Evolutionary conservation across 2,113 vertebrate genomes (phyloP), one percentile per base, ranked within the genome.

Genomic region (Chunga burmeisteri): DNA sequence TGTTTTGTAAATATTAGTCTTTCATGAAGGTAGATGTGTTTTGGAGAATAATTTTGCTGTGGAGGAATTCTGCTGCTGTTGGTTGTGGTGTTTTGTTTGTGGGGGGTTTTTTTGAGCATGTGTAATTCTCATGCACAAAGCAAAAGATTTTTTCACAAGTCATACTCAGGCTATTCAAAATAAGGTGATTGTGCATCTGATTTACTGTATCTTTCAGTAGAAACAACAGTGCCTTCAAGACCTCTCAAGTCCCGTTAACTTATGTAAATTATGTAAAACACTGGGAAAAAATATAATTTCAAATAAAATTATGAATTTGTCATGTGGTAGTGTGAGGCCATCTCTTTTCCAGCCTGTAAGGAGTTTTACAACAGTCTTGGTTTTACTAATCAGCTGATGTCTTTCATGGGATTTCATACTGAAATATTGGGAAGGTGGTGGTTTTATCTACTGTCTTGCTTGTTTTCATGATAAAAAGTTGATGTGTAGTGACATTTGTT

Each of bases 401-500:
- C 52, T 91, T 86, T 63, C 42, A 26, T 83, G 66, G 67, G 52
- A 80, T 32, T 55, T 71, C 46, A 49, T 79, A 72, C 77, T 63
- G 94, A 49, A 93, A 71, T 71, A 30, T 47, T 68, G 74, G 95
- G 89, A 95, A 91, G 96, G 73, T 95, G 89, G 61, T 93, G 70
- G 86, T 19, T 93, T 93, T 93, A 65, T 96, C 78, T 94, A 40
- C 83, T 93, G 95, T 74, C 96, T 96, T 81, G 73, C 61, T 87
- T 95, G 62, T 94, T 95, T 95, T 91, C 73, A 15, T 65, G 91
- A 56, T 85, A 87, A 82, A 95, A 96, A 95, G 93, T 96, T 96
- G 94, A 97, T 96, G 86, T 82, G 83, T 96, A 95, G 95, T 97
- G 95, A 97, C 95, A 96, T 96, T 97, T 97, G 94, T 97, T 96